These are phyloP conservation scores for Myotis brandtii DNA, from an alignment of 2,113 vertebrate genomes.

Conservation along the genomic window DNA sequence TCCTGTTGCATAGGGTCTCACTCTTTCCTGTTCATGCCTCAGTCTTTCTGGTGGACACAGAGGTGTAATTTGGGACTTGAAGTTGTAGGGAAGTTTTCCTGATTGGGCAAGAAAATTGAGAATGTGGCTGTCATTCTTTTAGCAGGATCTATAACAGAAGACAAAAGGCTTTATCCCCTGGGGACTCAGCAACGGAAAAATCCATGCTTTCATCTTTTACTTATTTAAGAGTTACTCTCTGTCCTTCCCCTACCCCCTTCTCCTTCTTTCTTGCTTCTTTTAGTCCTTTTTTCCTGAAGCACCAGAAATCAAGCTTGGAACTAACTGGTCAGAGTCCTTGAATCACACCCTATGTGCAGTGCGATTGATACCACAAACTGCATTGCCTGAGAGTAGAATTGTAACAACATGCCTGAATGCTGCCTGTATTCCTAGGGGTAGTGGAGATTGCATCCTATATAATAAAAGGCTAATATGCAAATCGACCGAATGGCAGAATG, in stretches of 20 bases:
- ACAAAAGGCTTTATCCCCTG: not conserved
- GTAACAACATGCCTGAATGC: constrained; percentile 63
- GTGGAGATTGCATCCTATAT: constrained; percentile 48
- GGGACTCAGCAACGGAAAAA: not conserved
- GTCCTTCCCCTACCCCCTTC: not conserved
- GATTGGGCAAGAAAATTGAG: not conserved
- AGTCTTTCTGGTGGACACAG: not conserved
- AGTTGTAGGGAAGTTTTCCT: not conserved
- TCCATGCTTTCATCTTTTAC: not conserved
- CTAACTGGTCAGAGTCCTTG: constrained; percentile 38
- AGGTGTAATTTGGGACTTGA: not conserved
- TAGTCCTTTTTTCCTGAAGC: constrained; percentile 34
- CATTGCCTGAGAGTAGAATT: constrained; percentile 65
- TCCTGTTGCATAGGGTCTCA: not conserved
- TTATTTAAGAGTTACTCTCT: not conserved
- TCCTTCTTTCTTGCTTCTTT: constrained; percentile 10
- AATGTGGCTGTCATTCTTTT: not conserved
- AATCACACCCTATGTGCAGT: constrained; percentile 13
- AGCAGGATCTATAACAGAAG: not conserved
- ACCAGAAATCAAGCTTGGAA: constrained; percentile 55
- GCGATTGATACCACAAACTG: constrained; percentile 49
- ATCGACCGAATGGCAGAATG: no score
- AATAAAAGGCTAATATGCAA: no score
- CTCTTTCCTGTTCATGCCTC: not conserved
- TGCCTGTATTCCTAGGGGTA: constrained; percentile 73